A percentile compares a stretch with the other conserved stretches of the same genome.
Evolutionary conservation across 2,797 vertebrate species (phyloP).

Genomic region (Trichosurus vulpecula): DNA sequence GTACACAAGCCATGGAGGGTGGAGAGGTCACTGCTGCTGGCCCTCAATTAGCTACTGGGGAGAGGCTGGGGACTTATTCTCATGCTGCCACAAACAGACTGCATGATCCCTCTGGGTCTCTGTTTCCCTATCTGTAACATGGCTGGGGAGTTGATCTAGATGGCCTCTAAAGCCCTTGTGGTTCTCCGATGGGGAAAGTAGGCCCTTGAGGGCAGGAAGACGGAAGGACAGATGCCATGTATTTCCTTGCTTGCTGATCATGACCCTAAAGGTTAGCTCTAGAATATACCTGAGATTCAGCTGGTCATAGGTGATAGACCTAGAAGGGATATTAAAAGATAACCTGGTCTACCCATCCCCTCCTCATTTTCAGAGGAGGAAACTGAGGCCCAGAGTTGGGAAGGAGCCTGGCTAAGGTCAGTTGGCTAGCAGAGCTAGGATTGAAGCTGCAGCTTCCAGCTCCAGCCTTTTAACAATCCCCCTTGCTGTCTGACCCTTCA

Average conservation of each 20-base stretch:
- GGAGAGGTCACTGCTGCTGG: not conserved
- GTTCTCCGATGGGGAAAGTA: not conserved
- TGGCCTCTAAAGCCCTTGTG: not conserved
- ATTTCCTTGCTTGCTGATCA: not conserved
- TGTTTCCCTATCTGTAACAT: not conserved
- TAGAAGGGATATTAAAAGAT: not conserved
- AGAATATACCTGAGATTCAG: not conserved
- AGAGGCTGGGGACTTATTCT: not conserved
- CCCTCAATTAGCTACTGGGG: not conserved
- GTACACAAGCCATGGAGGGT: not conserved
- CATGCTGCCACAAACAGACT: not conserved
- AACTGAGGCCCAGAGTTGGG: not conserved
- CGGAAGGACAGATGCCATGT: not conserved
- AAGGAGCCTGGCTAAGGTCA: not conserved
- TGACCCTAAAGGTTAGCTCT: not conserved
- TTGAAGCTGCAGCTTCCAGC: not conserved
- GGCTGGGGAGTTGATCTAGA: not conserved
- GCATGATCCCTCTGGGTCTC: not conserved
- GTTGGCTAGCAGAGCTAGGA: not conserved
- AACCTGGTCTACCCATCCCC: not conserved
- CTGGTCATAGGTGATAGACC: not conserved
- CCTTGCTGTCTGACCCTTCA: not conserved
- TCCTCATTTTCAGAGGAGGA: not conserved
- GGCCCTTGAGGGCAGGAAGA: not conserved
- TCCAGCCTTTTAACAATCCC: not conserved